Evolutionary conservation across 2,113 vertebrate species (phyloP).

Genomic region (Megatriorchis doriae): DNA sequence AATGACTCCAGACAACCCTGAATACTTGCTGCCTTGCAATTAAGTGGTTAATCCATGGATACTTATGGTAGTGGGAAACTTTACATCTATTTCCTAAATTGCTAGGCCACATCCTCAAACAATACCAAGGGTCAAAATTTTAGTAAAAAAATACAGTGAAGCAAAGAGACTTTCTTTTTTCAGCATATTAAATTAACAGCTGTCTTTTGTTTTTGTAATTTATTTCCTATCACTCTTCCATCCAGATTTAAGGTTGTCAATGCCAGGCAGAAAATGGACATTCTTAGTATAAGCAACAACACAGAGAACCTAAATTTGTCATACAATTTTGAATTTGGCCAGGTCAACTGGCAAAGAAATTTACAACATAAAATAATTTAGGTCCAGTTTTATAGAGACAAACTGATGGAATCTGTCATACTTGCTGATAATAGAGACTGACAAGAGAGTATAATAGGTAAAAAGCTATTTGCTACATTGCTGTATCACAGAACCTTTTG

Average conservation of each 20-base stretch:
- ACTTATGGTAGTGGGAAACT: not conserved
- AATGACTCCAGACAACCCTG: not conserved
- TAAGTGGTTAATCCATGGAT: not conserved
- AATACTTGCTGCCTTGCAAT: not conserved
- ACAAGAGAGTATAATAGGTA: not conserved
- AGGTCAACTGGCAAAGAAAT: not conserved
- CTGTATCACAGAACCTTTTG: not conserved
- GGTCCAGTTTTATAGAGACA: not conserved
- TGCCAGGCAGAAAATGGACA: not conserved
- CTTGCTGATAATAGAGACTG: not conserved
- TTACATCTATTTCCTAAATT: not conserved
- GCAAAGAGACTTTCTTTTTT: not conserved
- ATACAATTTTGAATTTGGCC: not conserved
- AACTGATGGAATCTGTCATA: not conserved
- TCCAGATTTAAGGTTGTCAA: not conserved
- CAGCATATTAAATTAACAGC: not conserved
- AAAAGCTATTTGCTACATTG: not conserved
- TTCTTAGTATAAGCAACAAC: not conserved
- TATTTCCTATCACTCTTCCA: not conserved
- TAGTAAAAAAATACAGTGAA: not conserved
- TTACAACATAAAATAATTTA: not conserved
- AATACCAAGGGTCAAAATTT: not conserved
- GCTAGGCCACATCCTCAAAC: fast-evolving
- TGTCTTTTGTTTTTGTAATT: not conserved
- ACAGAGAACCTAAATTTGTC: not conserved